Evolutionary conservation across 1,140 invertebrate species (phyloP).

Genomic region (Tetramorium parvispinum): DNA sequence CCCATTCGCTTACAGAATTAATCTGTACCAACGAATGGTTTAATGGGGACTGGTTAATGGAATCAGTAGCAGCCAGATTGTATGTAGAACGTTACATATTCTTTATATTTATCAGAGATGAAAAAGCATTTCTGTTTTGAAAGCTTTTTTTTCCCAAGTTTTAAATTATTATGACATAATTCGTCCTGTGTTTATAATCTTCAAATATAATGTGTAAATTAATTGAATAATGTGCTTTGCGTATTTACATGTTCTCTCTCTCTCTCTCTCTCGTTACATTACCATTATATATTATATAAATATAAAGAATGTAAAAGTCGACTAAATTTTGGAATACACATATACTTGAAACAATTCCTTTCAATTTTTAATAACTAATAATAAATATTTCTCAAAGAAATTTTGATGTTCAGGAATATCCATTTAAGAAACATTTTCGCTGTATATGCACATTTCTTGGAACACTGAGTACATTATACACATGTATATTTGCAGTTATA

Average conservation of each 20-base stretch:
- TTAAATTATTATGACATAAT: neutral
- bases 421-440: neutral
- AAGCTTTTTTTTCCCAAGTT: neutral
- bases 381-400: neutral
- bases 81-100: neutral
- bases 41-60: constrained; percentile 2
- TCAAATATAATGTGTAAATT: neutral
- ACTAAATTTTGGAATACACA: neutral
- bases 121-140: neutral
- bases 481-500: constrained; percentile 36
- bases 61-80: neutral
- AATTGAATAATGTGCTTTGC: neutral
- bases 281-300: neutral
- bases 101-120: neutral
- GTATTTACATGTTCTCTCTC: neutral
- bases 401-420: neutral
- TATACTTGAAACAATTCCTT: neutral
- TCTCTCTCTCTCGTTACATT: neutral
- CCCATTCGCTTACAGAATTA: constrained; percentile 18
- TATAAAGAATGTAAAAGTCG: neutral
- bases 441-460: constrained; percentile 7
- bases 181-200: neutral
- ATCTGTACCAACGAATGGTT: constrained; percentile 19
- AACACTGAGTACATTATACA: constrained; percentile 16
- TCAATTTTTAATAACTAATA: neutral